Conservation (phyloP, 2,888 invertebrate species). For the Mesorhabditis spiculigera region DNA sequence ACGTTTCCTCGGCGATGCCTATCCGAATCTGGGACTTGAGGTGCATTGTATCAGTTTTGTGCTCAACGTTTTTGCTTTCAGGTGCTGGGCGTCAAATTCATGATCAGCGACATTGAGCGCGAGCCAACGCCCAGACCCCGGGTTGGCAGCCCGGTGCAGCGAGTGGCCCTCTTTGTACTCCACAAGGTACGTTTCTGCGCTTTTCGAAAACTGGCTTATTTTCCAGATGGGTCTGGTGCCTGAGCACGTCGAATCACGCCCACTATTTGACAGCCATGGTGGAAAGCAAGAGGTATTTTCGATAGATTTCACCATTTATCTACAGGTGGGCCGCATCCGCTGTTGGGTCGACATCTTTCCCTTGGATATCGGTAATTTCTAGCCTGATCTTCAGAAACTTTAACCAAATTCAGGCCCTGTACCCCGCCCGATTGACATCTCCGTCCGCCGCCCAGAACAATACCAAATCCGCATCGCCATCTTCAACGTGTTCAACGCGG, state of each 20-base stretch:
- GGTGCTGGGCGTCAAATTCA: slow-evolving; percentile 28
- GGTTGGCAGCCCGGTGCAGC: background rate
- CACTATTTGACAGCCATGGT: slow-evolving; percentile 71
- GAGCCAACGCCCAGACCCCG: background rate
- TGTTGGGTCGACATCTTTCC: slow-evolving; percentile 65
- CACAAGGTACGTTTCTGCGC: no score
- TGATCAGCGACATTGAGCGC: slow-evolving; percentile 20
- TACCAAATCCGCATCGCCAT: slow-evolving; percentile 61
- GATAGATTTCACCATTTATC: background rate
- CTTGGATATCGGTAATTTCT: slow-evolving; percentile 49
- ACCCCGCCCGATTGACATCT: slow-evolving; percentile 61
- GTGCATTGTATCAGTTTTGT: slow-evolving; percentile 1
- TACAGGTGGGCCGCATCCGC: slow-evolving; percentile 62
- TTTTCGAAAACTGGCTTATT: no score
- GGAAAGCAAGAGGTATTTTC: slow-evolving; percentile 11
- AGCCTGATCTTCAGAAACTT: slow-evolving; percentile 1
- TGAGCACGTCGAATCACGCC: slow-evolving; percentile 85
- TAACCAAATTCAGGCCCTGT: slow-evolving; percentile 29
- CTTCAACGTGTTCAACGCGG: slow-evolving; percentile 62
- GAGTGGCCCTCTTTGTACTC: background rate
- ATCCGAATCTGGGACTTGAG: background rate
- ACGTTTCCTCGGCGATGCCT: slow-evolving; percentile 15
- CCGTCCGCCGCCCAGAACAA: slow-evolving; percentile 59
- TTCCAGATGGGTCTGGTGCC: slow-evolving; percentile 68
- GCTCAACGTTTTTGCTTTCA: slow-evolving; percentile 26